Evolutionary conservation across 2,797 vertebrate genomes (phyloP).

Genomic region (Macropodus opercularis): DNA sequence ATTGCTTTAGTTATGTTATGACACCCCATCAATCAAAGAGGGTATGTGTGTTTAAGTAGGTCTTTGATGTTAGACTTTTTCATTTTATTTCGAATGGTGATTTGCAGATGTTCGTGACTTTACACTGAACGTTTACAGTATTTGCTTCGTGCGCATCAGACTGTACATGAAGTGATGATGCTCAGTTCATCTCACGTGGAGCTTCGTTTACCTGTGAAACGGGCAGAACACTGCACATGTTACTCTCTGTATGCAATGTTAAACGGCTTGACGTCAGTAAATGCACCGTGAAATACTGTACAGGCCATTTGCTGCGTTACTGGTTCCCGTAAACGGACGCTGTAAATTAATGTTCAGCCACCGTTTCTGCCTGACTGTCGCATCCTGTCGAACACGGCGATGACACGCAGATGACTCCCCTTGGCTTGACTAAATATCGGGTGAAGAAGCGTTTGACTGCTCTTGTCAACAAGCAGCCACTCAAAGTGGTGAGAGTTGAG

Average conservation of each 20-base stretch:
- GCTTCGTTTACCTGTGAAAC: background rate
- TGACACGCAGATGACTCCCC: background rate
- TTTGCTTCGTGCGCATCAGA: no score
- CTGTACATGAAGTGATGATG: no score
- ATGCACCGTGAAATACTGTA: background rate
- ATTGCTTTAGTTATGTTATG: constrained; percentile 16
- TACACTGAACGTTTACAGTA: no score
- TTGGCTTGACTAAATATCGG: background rate
- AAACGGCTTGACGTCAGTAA: background rate
- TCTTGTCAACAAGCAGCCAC: constrained; percentile 3
- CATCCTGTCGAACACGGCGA: constrained; percentile 7
- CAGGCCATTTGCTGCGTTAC: background rate
- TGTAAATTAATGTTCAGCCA: no score
- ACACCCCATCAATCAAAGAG: background rate
- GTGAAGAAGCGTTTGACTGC: constrained; percentile 5
- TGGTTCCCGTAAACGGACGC: background rate
- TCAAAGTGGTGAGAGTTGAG: constrained; percentile 21
- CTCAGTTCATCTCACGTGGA: no score
- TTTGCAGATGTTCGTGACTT: no score
- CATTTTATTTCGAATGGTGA: no score
- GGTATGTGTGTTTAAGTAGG: no score
- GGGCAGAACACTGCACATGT: background rate
- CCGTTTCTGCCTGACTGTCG: no score
- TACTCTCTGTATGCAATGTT: background rate
- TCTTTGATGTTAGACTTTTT: no score